Evolutionary conservation across 2,113 vertebrate species (phyloP).

Genomic region (Zapornia atra): DNA sequence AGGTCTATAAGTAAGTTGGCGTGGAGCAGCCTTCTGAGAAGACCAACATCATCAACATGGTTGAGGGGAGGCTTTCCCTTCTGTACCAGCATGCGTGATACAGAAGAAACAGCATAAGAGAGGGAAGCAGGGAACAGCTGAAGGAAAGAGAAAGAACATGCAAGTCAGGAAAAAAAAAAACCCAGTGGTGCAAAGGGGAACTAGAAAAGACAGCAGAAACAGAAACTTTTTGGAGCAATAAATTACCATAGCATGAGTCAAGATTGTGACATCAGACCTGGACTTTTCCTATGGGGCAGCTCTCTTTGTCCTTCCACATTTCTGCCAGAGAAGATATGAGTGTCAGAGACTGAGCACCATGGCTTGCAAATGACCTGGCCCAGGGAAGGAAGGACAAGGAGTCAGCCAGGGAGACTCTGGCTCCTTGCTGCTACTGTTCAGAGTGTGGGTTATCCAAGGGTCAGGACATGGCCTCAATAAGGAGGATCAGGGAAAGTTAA

Average conservation of each 20-base stretch:
- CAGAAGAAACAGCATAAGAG: neutral
- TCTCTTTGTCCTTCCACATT: neutral
- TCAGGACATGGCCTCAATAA: neutral
- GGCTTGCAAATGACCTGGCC: neutral
- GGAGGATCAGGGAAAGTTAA: neutral
- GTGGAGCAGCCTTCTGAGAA: neutral
- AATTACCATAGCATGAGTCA: neutral
- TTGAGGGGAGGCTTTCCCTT: neutral
- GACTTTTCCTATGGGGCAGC: neutral
- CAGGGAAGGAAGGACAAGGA: neutral
- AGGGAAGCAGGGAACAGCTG: neutral
- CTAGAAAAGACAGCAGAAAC: neutral
- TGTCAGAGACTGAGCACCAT: neutral
- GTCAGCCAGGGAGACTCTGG: accelerated
- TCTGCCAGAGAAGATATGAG: neutral
- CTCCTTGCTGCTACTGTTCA: neutral
- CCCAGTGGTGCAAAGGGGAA: neutral
- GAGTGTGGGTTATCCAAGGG: neutral
- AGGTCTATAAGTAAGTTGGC: neutral
- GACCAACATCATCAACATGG: neutral
- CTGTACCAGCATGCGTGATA: neutral
- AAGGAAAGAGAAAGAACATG: neutral
- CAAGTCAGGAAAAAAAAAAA: neutral
- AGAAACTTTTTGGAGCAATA: neutral
- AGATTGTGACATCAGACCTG: neutral